These are phyloP conservation scores for Eumaeus atala DNA, from an alignment of 1,140 invertebrate species.

Conservation along the genomic window DNA sequence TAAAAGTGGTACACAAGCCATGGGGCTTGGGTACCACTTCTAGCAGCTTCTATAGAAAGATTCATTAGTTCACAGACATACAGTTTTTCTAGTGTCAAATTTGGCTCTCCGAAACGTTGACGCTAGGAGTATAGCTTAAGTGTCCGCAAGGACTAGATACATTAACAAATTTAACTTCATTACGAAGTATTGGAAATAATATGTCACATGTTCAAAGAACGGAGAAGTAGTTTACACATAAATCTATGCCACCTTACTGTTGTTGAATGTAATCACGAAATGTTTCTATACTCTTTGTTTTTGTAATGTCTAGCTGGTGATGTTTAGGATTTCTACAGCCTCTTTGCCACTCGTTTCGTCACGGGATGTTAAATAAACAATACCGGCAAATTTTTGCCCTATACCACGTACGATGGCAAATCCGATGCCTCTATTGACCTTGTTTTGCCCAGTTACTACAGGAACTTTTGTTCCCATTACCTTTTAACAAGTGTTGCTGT, in stretches of 20 bases:
- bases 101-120: slow-evolving; percentile 69
- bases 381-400: slow-evolving; percentile 77
- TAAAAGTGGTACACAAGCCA: no score
- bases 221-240: slow-evolving; percentile 81
- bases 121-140: slow-evolving; percentile 75
- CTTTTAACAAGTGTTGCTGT: no score
- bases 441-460: slow-evolving; percentile 83
- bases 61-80: slow-evolving; percentile 77
- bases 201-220: slow-evolving; percentile 77
- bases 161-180: slow-evolving; percentile 83
- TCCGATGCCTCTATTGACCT: slow-evolving; percentile 85
- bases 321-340: slow-evolving; percentile 78
- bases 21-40: slow-evolving; percentile 46
- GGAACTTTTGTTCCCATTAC: slow-evolving; percentile 49
- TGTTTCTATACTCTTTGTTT: slow-evolving; percentile 74
- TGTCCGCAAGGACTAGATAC: slow-evolving; percentile 82
- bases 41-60: slow-evolving; percentile 77
- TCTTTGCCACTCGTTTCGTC: slow-evolving; percentile 73
- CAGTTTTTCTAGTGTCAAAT: slow-evolving; percentile 76
- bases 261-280: slow-evolving; percentile 78
- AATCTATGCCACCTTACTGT: slow-evolving; percentile 83
- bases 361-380: slow-evolving; percentile 79
- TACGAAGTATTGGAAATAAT: slow-evolving; percentile 80
- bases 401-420: slow-evolving; percentile 81
- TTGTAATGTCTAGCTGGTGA: slow-evolving; percentile 81